Evolutionary conservation across 1,140 invertebrate genomes (phyloP), one percentile per base, ranked within the genome.

Genomic region (Papilio aristodemus): DNA sequence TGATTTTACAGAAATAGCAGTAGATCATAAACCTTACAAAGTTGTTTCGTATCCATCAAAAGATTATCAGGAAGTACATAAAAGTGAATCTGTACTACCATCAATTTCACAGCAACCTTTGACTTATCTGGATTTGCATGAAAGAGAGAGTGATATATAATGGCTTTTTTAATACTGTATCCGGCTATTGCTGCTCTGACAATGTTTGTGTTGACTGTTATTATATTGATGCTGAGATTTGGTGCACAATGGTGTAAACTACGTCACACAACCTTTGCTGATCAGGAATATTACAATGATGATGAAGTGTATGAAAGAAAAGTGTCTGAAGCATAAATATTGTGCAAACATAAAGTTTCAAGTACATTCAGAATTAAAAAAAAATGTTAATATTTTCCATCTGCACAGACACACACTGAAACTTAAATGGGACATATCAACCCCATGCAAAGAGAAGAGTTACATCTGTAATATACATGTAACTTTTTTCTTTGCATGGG

Each of bases 121-220:
- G 0, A 90, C 86, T 11, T 95, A 95, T 82, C 92, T 96, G 46
- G 95, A 96, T 83, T 85, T 96, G 71, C 94, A 96, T 68, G 96
- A 96, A 84, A 92, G 95, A 69, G 96, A 97, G 84, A 96, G 96
- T 89, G 95, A 96, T 76, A 96, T 97, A 71, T 97, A 94, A 95
- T 95, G 94, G 92, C 93, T 58, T 93, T 96, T 73, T 93, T 96
- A 58, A 90, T 96, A 46, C 93, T 95, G 62, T 96, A 95, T 92
- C 96, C 96, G 1, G 94, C 95, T 1, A 92, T 95, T 10, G 94
- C 95, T 14, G 93, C 93, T 22, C 73, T 97, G 27, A 94, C 95
- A 10, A 78, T 97, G 11, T 94, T 97, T 76, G 93, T 96, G 11
- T 90, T 96, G 13, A 92, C 93, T 38, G 93, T 96, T 4, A 96